Base-by-base conservation (phyloP, 2,888 invertebrate species). In the Epinotia bilunana region DNA sequence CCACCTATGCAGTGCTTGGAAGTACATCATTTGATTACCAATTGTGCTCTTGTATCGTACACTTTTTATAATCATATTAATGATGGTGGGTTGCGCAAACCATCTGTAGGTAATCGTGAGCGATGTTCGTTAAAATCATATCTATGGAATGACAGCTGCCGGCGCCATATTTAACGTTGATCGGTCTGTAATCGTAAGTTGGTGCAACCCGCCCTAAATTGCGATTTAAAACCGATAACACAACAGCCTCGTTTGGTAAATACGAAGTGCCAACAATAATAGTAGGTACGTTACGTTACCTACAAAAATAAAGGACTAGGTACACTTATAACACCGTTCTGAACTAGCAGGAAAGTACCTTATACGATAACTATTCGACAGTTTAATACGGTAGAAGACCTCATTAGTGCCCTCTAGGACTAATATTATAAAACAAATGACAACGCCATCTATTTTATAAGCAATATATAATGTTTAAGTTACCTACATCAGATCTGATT, bases 21-120 rank as follows among this genome's bases (percentile, higher is more conserved):
- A 39, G 68, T 68, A 58, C 53, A 53, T 53, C n/a, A n/a, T 57
- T 58, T 23, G 68, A 58, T 58, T 23, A 58, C 43, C 28, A 46
- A n/a, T 58, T 58, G 58, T 43, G 68, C 20, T 43, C 20, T 43
- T 68, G 58, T 58, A 68, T 18, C 39, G 67, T 13, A 57, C 7
- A 20, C 9, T 60, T 60, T 60, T 49, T 49, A 16, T 16, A 18
- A n/a, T n/a, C n/a, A n/a, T n/a, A n/a, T n/a, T n/a, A n/a, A 28
- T 3, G 23, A 28, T 28, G 23, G 23, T 28, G 23, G 23, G 23
- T 28, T 28, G 23, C 23, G 2, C 23, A 1, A 23, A 23, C 1
- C n/a, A n/a, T n/a, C 23, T 2, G 23, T 23, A 1, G 1, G 23
- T 23, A 23, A 23, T 23, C 23, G 23, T 23, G 23, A 23, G 23